Percentiles rank a stretch among this genome's conserved stretches.
Evolutionary conservation across 2,888 invertebrate genomes (phyloP).

Genomic region (Ophion ventricosus): DNA sequence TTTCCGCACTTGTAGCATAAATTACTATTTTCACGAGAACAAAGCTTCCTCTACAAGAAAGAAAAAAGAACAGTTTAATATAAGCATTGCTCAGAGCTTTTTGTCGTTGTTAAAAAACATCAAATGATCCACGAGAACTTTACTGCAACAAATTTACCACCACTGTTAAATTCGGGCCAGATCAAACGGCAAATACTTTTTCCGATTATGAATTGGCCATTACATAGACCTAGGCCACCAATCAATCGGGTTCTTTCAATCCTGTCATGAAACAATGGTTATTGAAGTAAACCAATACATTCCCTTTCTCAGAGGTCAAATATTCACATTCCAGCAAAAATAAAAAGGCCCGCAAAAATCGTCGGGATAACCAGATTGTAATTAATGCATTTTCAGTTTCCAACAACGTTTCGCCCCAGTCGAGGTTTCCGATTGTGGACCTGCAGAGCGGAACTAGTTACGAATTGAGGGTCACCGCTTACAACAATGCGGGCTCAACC

Average conservation of each 20-base stretch:
- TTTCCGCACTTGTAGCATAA: too few relatives aligned
- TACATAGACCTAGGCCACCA: too few relatives aligned
- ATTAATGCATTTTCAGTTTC: conserved; percentile 80
- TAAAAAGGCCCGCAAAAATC: not conserved
- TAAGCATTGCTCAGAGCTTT: too few relatives aligned
- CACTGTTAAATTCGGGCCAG: too few relatives aligned
- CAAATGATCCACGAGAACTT: too few relatives aligned
- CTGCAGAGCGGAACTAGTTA: conserved; percentile 84
- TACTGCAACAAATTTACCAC: too few relatives aligned
- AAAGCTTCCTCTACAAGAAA: too few relatives aligned
- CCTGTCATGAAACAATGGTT: not conserved
- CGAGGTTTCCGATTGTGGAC: conserved; percentile 84
- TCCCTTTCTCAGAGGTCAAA: not conserved
- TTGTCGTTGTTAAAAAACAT: too few relatives aligned
- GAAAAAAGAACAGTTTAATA: too few relatives aligned
- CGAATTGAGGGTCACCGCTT: conserved; percentile 85
- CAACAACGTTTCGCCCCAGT: conserved; percentile 84
- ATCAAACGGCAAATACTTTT: too few relatives aligned
- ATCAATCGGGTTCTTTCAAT: not conserved
- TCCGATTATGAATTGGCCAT: not conserved
- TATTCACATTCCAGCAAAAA: not conserved
- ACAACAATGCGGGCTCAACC: conserved; percentile 87
- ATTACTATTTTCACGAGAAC: too few relatives aligned
- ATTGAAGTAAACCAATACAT: not conserved
- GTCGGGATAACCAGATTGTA: conserved; percentile 9